These are phyloP conservation scores for Carlito syrichta DNA, from an alignment of 2,113 vertebrate genomes.

Conservation along the genomic window DNA sequence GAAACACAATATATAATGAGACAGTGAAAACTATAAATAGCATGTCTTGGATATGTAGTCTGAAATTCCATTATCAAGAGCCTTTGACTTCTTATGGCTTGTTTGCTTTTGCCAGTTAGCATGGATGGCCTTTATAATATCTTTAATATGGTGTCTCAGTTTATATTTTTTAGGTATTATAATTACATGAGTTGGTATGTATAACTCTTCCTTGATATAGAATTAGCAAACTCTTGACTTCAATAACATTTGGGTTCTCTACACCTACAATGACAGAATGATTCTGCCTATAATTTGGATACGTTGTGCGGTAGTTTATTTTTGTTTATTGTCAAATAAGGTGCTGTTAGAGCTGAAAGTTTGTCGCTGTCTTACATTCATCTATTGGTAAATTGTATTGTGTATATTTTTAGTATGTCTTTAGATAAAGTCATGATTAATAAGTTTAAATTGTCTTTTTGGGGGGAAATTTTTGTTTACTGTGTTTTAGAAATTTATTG, in stretches of 20 bases:
- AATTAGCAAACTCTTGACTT: not conserved
- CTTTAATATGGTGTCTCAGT: not conserved
- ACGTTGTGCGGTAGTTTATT: not conserved
- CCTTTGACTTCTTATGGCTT: not conserved
- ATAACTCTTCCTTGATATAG: not conserved
- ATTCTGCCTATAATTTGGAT: not conserved
- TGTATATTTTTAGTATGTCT: not conserved
- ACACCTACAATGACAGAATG: not conserved
- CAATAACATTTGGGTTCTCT: not conserved
- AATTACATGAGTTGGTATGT: not conserved
- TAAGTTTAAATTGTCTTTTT: constrained; percentile 24
- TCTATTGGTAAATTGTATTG: not conserved
- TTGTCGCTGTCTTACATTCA: not conserved
- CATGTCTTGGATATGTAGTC: not conserved
- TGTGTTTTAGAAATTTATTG: constrained; percentile 18
- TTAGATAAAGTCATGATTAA: constrained; percentile 35
- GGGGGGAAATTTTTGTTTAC: not conserved
- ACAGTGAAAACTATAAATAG: constrained; percentile 6
- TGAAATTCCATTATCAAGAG: constrained; percentile 12
- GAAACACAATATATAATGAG: not conserved
- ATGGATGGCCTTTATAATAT: not conserved
- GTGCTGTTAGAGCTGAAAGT: not conserved
- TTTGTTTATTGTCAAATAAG: not conserved
- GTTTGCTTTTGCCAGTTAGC: not conserved
- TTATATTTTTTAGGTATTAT: too few species aligned